phyloP scores from a whole-genome alignment of 2,888 invertebrate genomes.

The Polyploca ridens region DNA sequence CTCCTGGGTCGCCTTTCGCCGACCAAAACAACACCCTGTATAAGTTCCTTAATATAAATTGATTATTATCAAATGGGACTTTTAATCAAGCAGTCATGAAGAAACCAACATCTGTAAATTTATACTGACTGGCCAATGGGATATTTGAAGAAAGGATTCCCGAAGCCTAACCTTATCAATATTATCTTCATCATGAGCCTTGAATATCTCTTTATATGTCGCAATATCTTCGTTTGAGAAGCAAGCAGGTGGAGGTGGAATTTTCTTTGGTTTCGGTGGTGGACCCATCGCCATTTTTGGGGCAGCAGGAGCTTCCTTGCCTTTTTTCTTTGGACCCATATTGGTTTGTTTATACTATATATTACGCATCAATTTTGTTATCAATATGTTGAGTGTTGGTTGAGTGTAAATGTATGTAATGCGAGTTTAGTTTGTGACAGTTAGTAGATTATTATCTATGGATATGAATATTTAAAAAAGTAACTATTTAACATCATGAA shows the following conservation, averaged over 20 bases:
- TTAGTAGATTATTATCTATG: neutral
- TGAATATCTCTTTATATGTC: constrained; percentile 67
- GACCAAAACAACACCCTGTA: too few relatives aligned
- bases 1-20: too few relatives aligned
- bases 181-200: constrained; percentile 65
- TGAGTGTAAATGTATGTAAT: too few relatives aligned
- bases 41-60: too few relatives aligned
- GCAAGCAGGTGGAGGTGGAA: constrained; percentile 72
- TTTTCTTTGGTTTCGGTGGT: constrained; percentile 67
- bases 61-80: too few relatives aligned
- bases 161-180: constrained; percentile 66
- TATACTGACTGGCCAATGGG: too few relatives aligned
- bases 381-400: neutral
- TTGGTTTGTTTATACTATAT: constrained; percentile 12
- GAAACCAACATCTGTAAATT: too few relatives aligned
- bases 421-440: neutral
- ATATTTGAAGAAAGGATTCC: too few relatives aligned
- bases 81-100: too few relatives aligned
- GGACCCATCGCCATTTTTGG: constrained; percentile 43
- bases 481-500: too few relatives aligned
- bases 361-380: constrained; percentile 10
- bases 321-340: constrained; percentile 66
- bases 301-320: constrained; percentile 34
- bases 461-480: too few relatives aligned
- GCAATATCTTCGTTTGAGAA: constrained; percentile 64